Evolutionary conservation across 2,113 vertebrate genomes (phyloP).

Genomic region (Prionailurus bengalensis): DNA sequence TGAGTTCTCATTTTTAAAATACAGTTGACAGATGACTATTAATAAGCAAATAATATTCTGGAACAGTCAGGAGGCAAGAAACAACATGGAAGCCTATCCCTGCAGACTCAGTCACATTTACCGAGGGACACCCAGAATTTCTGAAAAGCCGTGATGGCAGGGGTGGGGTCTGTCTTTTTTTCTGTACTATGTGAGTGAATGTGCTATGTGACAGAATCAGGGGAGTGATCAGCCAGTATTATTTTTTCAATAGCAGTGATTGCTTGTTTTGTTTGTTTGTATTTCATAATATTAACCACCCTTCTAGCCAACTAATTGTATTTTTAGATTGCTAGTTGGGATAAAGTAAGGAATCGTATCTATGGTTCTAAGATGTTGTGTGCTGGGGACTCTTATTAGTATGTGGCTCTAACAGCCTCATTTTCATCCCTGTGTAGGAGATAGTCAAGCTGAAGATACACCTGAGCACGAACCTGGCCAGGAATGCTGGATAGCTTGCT

Average conservation of each 20-base stretch:
- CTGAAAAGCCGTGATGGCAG: background rate
- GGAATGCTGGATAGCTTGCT: background rate
- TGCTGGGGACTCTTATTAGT: background rate
- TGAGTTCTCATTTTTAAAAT: constrained; percentile 10
- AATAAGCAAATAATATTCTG: background rate
- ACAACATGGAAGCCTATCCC: background rate
- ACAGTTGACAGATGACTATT: background rate
- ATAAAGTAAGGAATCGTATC: background rate
- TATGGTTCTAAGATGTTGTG: background rate
- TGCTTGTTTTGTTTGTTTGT: background rate
- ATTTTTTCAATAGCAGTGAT: background rate
- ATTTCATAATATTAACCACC: background rate
- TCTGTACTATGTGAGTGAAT: background rate
- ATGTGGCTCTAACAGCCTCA: background rate
- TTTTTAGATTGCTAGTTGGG: background rate
- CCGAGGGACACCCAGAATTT: background rate
- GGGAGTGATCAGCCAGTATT: background rate
- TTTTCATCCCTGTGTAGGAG: background rate
- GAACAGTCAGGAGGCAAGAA: background rate
- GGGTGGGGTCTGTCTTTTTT: background rate
- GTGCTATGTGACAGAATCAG: background rate
- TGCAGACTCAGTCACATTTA: background rate
- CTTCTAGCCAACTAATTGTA: background rate
- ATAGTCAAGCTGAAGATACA: background rate
- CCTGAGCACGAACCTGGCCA: background rate